Conservation (phyloP, 1,140 invertebrate species). For the Lamellibrachia luymesi region DNA sequence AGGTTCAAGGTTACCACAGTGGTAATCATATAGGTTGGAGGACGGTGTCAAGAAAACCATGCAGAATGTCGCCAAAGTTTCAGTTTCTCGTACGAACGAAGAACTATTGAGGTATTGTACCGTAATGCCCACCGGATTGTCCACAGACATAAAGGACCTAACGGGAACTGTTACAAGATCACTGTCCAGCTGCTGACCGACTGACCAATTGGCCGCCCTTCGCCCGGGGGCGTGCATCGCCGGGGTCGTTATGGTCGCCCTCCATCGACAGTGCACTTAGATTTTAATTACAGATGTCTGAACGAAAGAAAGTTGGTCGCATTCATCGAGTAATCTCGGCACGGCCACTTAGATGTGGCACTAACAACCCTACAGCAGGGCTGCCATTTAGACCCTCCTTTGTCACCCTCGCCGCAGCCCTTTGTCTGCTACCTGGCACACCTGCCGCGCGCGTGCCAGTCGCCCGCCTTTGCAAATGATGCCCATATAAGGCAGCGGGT, state of each 20-base stretch:
- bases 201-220: neutral
- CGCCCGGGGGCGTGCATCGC: no score
- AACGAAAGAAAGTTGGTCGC: neutral
- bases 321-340: neutral
- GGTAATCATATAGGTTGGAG: neutral
- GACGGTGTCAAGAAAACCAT: neutral
- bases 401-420: neutral
- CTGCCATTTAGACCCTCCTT: neutral
- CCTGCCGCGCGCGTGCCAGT: neutral
- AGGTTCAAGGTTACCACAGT: neutral
- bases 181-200: neutral
- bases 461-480: neutral
- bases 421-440: constrained; percentile 3
- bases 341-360: neutral
- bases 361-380: neutral
- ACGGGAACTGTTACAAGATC: neutral
- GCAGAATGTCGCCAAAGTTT: neutral
- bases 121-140: neutral
- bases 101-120: neutral
- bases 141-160: neutral
- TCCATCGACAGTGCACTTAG: neutral
- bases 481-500: neutral
- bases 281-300: neutral
- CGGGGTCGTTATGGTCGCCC: neutral
- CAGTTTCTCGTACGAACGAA: neutral